These are phyloP conservation scores for Rallus limicola DNA, from an alignment of 2,113 vertebrate species.

Conservation along the genomic window DNA sequence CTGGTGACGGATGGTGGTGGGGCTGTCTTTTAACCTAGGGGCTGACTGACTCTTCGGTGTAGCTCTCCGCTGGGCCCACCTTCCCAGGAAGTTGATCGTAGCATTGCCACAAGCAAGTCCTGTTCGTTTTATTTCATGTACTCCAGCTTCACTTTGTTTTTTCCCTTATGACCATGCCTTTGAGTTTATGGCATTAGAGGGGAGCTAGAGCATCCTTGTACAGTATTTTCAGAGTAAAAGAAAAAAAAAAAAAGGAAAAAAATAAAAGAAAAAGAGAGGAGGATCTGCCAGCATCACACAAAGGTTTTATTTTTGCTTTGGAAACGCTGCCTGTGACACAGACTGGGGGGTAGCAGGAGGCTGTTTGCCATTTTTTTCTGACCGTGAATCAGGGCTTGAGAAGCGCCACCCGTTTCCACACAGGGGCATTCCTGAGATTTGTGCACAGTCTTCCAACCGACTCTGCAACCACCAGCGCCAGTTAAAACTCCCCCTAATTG, in stretches of 20 bases:
- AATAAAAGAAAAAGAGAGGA: neutral
- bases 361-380: conserved; percentile 7
- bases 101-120: conserved; percentile 38
- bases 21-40: conserved; percentile 17
- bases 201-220: conserved; percentile 28
- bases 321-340: neutral
- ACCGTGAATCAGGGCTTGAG: conserved; percentile 28
- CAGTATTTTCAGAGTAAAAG: conserved; percentile 14
- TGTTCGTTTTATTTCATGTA: neutral
- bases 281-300: conserved; percentile 16
- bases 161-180: conserved; percentile 63
- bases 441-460: conserved; percentile 73
- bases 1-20: neutral
- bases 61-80: neutral
- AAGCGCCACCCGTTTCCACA: neutral
- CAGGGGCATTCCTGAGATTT: conserved; percentile 69
- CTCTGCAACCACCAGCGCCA: conserved; percentile 65
- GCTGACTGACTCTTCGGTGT: neutral
- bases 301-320: conserved; percentile 41
- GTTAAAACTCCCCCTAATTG: neutral
- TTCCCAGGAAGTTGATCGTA: conserved; percentile 36
- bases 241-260: neutral
- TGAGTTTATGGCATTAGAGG: conserved; percentile 25
- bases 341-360: conserved; percentile 26
- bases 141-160: conserved; percentile 11